Evolutionary conservation across 2,113 vertebrate genomes (phyloP).

Genomic region (Sterna hirundo): DNA sequence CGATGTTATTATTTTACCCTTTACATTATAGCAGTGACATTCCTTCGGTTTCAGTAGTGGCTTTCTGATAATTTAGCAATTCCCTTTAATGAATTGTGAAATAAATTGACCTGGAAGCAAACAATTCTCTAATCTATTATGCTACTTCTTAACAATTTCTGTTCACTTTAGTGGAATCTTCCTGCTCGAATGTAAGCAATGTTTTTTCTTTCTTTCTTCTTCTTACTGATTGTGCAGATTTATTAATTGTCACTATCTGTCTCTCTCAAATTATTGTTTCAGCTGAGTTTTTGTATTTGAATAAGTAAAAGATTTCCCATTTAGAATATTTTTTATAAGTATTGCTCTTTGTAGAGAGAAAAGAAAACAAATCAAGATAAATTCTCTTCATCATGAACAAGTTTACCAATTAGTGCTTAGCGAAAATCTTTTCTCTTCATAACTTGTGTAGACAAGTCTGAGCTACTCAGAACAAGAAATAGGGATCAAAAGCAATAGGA

Average conservation of each 20-base stretch:
- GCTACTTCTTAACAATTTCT: neutral
- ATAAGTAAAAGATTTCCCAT: neutral
- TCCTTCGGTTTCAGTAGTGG: neutral
- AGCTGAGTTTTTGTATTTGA: neutral
- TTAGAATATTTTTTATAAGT: neutral
- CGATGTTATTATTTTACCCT: neutral
- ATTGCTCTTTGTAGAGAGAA: neutral
- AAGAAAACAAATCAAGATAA: neutral
- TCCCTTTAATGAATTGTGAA: slow-evolving; percentile 39
- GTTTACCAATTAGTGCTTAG: neutral
- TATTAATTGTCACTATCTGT: neutral
- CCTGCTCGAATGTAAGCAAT: neutral
- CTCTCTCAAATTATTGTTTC: neutral
- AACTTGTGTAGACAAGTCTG: neutral
- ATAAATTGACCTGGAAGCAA: slow-evolving; percentile 10
- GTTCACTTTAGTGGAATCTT: neutral
- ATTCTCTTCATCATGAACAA: neutral
- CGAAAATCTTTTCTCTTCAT: neutral
- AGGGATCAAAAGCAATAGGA: neutral
- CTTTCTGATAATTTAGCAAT: slow-evolving; percentile 46
- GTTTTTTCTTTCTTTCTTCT: neutral
- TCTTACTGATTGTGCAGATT: neutral
- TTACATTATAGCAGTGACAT: neutral
- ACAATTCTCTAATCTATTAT: neutral
- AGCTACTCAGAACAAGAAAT: neutral